phyloP scores from a whole-genome alignment of 1,140 invertebrate species.

The Radopholus similis region DNA sequence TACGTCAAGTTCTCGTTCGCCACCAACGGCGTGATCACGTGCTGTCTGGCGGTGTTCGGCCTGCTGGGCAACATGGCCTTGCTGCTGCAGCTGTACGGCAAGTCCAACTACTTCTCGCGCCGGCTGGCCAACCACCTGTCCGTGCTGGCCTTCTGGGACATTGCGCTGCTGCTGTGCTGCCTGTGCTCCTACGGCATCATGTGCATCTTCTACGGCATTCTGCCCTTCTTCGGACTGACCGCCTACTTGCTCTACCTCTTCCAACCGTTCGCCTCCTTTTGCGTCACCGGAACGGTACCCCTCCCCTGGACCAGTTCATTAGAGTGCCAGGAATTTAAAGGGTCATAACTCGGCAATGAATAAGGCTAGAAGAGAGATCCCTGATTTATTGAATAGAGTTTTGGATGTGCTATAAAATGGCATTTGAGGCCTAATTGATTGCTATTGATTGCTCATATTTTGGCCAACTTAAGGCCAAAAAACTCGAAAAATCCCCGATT shows the following conservation, averaged over 20 bases:
- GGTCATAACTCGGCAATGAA: not conserved
- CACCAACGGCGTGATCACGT: constrained; percentile 51
- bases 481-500: too few species aligned
- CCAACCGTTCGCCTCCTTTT: constrained; percentile 56
- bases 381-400: too few species aligned
- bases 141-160: constrained; percentile 59
- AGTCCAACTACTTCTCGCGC: constrained; percentile 51
- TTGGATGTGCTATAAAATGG: too few species aligned
- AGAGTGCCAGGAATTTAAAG: not conserved
- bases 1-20: constrained; percentile 50
- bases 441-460: too few species aligned
- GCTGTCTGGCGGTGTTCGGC: constrained; percentile 50
- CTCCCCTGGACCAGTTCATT: not conserved
- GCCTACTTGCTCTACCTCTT: constrained; percentile 56
- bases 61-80: constrained; percentile 45
- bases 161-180: constrained; percentile 41
- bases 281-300: constrained; percentile 49
- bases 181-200: constrained; percentile 35
- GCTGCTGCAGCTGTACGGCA: constrained; percentile 36
- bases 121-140: constrained; percentile 51
- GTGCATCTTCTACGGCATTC: constrained; percentile 51
- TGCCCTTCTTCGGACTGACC: constrained; percentile 51
- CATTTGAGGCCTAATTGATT: too few species aligned
- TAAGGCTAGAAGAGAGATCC: too few species aligned
- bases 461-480: too few species aligned